Evolutionary conservation across 2,113 vertebrate species (phyloP), one percentile per base, ranked within the genome.

Genomic region (Eira barbara): DNA sequence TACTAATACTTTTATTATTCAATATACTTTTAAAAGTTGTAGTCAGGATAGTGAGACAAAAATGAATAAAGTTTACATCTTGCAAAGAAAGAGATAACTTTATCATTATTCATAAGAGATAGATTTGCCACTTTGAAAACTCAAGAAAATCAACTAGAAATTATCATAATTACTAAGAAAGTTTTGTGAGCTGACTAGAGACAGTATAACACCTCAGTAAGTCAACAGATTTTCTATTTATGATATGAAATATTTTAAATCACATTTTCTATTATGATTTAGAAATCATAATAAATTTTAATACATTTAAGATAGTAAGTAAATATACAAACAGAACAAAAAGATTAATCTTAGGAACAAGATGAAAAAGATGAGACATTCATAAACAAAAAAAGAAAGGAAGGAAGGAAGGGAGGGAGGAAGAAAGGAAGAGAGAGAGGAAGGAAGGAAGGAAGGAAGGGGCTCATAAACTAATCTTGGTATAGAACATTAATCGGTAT

Each of bases 111-210:
- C 87, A 3, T 84, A 91, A 45, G 89, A 36, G 31, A 42, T 47
- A 36, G 7, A 92, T 47, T 74, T 90, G 8, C 23, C 83, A 9
- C 20, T 71, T 90, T 88, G 29, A 96, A 89, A 95, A 85, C 6
- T 0, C 2, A 95, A 73, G 47, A 92, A 93, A 91, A 67, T 97
- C 10, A 88, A 52, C 9, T 69, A 84, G 61, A 92, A 93, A 74
- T 81, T 81, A n/a, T 73, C 73, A 39, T 36, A 94, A 95, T 89
- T 97, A 61, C 52, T 89, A 65, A 65, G 39, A 42, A 74, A 85
- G 13, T 89, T 91, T 67, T 76, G 7, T 85, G 80, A 81, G 36
- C n/a, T 65, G 23, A 95, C 34, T 42, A 82, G 36, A 81, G 39
- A 92, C 3, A 89, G 21, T 45, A 80, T n/a, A 83, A 49, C 31